Evolutionary conservation across 92 coral and sea anemone genomes (phyloP), one percentile per base, ranked within the genome.

Genomic region (Epizoanthus scotinus): DNA sequence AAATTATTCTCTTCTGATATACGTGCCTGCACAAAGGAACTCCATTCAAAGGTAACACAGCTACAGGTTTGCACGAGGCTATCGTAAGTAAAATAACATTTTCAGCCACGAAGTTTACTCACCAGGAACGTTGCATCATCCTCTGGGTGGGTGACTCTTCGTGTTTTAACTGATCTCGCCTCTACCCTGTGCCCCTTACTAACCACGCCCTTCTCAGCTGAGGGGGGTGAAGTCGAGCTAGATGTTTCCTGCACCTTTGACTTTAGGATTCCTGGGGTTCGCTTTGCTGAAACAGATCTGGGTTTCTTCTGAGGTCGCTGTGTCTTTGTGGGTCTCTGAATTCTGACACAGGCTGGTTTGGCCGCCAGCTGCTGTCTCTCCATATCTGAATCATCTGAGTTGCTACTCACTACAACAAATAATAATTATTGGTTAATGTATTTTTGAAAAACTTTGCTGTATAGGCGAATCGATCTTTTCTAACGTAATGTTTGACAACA

Each of bases 71-170:
- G 2, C 52, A 5, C 12, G 2, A 9, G 14, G 1, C 52, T 47
- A 13, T 12, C 52, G 12, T 47, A 47, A 12, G 67, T 24, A 25
- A 63, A 28, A 63, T 6, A 60, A 60, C 14, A 60, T 18, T 22
- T 20, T 20, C 17, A 9, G 57, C 21, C 28, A 58, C 4, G 42
- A 36, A 0, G 60, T 38, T 12, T 6, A 58, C 81, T 75, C 81
- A 58, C 81, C 81, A 75, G 50, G n/a, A 75, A 20, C 15, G 81
- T 75, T 15, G 81, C 81, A 40, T 75, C 81, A 75, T 59, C 68
- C 50, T 75, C 69, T 0, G 81, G 81, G 38, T 75, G 56, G 40
- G 81, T 75, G 26, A 75, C 56, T 75, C 54, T 59, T 75, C 81
- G 59, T 5, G 68, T 75, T 40, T 59, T 58, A 38, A 59, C 31